Percentiles rank a stretch among this genome's conserved stretches.
These are phyloP conservation scores for Indicator indicator DNA, from an alignment of 2,113 vertebrate species.

Conservation along the genomic window DNA sequence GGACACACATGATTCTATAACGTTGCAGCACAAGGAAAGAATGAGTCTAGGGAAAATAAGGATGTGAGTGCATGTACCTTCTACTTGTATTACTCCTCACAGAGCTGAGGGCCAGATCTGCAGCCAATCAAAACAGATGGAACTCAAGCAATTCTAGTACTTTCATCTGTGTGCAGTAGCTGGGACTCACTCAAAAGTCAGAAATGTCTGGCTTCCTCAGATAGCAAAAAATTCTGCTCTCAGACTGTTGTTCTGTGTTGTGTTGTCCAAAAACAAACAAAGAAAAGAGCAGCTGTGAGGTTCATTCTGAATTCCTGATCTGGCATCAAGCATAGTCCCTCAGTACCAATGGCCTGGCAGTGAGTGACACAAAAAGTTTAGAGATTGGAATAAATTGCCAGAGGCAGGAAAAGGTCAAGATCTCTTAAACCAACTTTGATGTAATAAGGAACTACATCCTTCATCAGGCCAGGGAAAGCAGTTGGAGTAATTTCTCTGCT, in stretches of 20 bases:
- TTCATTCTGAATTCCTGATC: background rate
- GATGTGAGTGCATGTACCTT: background rate
- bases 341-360: fast-evolving
- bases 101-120: background rate
- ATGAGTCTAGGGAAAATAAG: background rate
- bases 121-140: background rate
- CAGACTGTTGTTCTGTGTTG: background rate
- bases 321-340: fast-evolving
- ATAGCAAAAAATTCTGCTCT: background rate
- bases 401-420: background rate
- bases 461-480: background rate
- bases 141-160: background rate
- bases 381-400: background rate
- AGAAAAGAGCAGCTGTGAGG: background rate
- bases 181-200: background rate
- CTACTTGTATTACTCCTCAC: background rate
- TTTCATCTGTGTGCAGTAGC: background rate
- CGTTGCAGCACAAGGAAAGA: background rate
- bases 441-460: background rate
- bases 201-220: background rate
- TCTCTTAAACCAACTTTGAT: background rate
- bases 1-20: background rate
- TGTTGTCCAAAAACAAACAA: background rate
- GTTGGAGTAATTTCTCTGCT: background rate
- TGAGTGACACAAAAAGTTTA: background rate